These are phyloP conservation scores for Emesis russula DNA, from an alignment of 2,888 invertebrate species.

Conservation along the genomic window DNA sequence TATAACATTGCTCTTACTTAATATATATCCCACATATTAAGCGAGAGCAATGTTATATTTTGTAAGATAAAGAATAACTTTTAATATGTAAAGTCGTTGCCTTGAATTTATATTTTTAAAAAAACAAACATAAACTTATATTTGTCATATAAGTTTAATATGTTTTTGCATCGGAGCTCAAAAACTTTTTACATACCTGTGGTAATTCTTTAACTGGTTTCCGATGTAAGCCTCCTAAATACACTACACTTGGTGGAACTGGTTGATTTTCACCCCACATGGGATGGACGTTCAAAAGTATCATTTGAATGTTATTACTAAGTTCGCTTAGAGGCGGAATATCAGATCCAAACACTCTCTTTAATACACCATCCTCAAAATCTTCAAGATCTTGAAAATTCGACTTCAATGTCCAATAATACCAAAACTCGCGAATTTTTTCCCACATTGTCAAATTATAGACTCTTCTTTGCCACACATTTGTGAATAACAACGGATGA, in stretches of 20 bases:
- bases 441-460: constrained; percentile 84
- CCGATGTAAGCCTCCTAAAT: constrained; percentile 92
- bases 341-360: constrained; percentile 87
- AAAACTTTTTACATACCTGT: constrained; percentile 33
- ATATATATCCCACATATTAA: too few species aligned
- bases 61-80: too few species aligned
- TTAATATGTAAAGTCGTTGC: too few species aligned
- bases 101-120: too few species aligned
- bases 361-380: constrained; percentile 80
- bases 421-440: constrained; percentile 71
- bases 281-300: constrained; percentile 92
- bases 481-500: constrained; percentile 89
- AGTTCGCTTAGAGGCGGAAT: constrained; percentile 86
- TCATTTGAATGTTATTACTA: constrained; percentile 90
- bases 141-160: too few species aligned
- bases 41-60: too few species aligned
- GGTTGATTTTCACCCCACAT: constrained; percentile 91
- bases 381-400: constrained; percentile 33
- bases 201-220: constrained; percentile 90
- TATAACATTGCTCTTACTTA: too few species aligned
- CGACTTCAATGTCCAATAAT: constrained; percentile 42
- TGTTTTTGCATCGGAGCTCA: too few species aligned
- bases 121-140: too few species aligned
- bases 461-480: constrained; percentile 69
- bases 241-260: constrained; percentile 91